Conservation (phyloP, 2,113 vertebrate species). For the Otus sunia region DNA sequence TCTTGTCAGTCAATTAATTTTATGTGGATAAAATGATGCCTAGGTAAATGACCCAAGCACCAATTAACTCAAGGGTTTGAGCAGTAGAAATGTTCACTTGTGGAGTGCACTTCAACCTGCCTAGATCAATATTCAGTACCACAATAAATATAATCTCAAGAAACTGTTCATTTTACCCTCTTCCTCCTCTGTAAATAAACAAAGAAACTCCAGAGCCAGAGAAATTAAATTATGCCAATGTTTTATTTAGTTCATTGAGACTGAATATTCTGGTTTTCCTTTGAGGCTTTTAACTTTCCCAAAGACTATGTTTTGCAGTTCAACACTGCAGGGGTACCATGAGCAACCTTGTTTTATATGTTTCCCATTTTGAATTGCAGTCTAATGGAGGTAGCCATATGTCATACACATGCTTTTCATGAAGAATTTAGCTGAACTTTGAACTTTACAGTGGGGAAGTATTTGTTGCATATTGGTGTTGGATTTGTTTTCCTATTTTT, state of each 20-base stretch:
- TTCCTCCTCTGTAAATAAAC: background rate
- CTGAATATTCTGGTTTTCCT: background rate
- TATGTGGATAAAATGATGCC: background rate
- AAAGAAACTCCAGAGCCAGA: background rate
- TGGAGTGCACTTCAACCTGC: background rate
- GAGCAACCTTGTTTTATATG: background rate
- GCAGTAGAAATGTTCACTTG: background rate
- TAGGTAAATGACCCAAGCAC: background rate
- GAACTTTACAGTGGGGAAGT: background rate
- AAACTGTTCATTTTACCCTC: background rate
- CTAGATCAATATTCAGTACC: background rate
- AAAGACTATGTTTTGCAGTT: background rate
- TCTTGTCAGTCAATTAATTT: background rate
- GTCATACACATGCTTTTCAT: background rate
- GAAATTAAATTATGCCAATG: background rate
- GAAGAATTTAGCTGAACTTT: background rate
- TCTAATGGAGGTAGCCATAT: background rate
- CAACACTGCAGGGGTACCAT: background rate
- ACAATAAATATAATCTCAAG: background rate
- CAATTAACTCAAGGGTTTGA: background rate
- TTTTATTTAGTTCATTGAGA: background rate
- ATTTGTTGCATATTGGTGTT: background rate
- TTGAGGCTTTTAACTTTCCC: background rate
- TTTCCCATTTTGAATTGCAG: background rate
- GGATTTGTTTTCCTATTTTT: background rate